Percentiles rank a stretch among this genome's conserved stretches.
phyloP scores from a whole-genome alignment of 1,140 invertebrate species.

The Atopsyche davidsoni region DNA sequence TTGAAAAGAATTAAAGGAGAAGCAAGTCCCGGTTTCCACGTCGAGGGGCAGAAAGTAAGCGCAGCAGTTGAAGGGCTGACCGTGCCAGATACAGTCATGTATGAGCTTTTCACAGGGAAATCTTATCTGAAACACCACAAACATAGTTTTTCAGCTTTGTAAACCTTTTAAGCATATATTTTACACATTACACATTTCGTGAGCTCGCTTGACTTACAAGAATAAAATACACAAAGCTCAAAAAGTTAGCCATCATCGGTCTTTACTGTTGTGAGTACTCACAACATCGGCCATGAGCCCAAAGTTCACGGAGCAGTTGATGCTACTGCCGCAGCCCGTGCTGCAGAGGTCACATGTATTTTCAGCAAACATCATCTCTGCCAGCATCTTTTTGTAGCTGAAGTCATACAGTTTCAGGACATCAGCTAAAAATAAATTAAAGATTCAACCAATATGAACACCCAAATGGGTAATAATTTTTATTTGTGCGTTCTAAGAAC shows the following conservation, averaged over 20 bases:
- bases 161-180: background rate
- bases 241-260: no score
- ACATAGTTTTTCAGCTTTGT: background rate
- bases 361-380: constrained; percentile 31
- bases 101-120: constrained; percentile 42
- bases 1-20: constrained; percentile 50
- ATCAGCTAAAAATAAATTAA: constrained; percentile 33
- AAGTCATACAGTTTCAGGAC: constrained; percentile 29
- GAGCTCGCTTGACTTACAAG: background rate
- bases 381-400: constrained; percentile 33
- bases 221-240: constrained; percentile 6
- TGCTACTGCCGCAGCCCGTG: constrained; percentile 1
- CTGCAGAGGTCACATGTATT: constrained; percentile 33
- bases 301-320: constrained; percentile 36
- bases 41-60: constrained; percentile 46
- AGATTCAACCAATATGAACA: no score
- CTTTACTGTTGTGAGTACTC: constrained; percentile 19
- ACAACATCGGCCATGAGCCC: constrained; percentile 34
- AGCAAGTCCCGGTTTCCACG: constrained; percentile 52
- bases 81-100: constrained; percentile 46
- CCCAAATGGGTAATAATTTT: no score
- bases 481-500: no score
- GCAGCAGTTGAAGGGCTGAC: constrained; percentile 48
- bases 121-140: background rate
- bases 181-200: background rate